phyloP scores from a whole-genome alignment of 1,140 invertebrate species.

The Argopecten irradians region DNA sequence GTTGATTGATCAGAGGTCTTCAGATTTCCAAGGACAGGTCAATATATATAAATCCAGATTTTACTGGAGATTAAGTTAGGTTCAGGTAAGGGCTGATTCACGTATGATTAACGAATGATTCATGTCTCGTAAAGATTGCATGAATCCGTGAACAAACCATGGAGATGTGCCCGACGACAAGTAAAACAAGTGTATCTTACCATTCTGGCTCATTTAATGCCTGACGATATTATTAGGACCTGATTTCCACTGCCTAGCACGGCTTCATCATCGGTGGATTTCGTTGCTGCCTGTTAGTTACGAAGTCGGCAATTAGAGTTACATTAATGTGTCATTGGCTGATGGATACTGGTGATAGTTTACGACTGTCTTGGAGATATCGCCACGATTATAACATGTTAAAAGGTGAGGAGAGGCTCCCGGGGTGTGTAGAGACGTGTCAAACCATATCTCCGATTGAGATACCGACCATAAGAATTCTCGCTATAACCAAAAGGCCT shows the following conservation, averaged over 20 bases:
- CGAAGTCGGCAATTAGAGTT: not conserved
- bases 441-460: not conserved
- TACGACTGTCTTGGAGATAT: not conserved
- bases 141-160: not conserved
- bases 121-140: not conserved
- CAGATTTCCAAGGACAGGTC: no score
- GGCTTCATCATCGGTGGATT: not conserved
- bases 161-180: not conserved
- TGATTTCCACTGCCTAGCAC: not conserved
- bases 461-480: not conserved
- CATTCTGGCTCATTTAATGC: not conserved
- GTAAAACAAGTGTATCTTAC: not conserved
- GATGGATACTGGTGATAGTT: conserved; percentile 15
- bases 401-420: not conserved
- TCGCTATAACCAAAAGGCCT: not conserved
- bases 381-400: not conserved
- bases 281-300: not conserved
- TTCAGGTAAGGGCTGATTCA: not conserved
- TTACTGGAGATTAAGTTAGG: no score
- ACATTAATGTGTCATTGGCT: not conserved
- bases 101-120: not conserved
- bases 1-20: no score
- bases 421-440: not conserved
- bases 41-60: no score
- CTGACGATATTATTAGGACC: not conserved